phyloP scores from a whole-genome alignment of 2,797 vertebrate genomes.

The Gephyroberyx darwinii region DNA sequence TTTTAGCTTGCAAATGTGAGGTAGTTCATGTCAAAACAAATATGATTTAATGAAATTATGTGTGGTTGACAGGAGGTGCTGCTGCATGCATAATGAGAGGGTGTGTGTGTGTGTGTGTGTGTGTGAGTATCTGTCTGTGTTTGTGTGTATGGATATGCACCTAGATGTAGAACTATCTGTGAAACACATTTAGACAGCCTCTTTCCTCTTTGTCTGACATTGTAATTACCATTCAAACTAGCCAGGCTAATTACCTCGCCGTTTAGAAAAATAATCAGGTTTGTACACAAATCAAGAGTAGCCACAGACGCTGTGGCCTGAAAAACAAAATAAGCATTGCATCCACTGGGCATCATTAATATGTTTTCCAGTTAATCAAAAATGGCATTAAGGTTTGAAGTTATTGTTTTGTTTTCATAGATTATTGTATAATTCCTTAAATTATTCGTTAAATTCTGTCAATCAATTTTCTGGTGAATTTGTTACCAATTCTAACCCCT shows the following conservation, averaged over 20 bases:
- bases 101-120: constrained; percentile 10
- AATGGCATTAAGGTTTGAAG: constrained; percentile 50
- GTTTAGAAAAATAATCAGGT: constrained; percentile 71
- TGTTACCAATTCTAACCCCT: constrained; percentile 12
- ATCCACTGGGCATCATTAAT: constrained; percentile 44
- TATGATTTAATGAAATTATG: constrained; percentile 60
- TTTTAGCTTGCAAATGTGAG: constrained; percentile 57
- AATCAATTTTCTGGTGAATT: constrained; percentile 38
- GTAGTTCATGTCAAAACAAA: constrained; percentile 62
- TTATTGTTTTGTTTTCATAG: constrained; percentile 45
- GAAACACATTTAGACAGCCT: constrained; percentile 59
- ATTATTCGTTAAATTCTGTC: constrained; percentile 48
- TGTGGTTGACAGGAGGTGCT: constrained; percentile 48
- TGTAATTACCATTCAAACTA: constrained; percentile 69
- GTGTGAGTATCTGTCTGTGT: not conserved
- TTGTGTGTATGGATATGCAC: constrained; percentile 27
- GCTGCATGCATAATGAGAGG: constrained; percentile 35
- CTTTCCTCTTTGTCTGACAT: constrained; percentile 57
- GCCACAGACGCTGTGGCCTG: constrained; percentile 45
- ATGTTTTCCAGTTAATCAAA: constrained; percentile 55
- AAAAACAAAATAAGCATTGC: constrained; percentile 63
- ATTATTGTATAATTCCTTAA: constrained; percentile 39
- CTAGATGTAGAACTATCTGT: constrained; percentile 45
- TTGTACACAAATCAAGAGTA: constrained; percentile 66
- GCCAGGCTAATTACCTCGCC: constrained; percentile 64